These are phyloP conservation scores for Odontamblyopus lacepedii DNA, from an alignment of 2,797 vertebrate genomes.

Conservation along the genomic window DNA sequence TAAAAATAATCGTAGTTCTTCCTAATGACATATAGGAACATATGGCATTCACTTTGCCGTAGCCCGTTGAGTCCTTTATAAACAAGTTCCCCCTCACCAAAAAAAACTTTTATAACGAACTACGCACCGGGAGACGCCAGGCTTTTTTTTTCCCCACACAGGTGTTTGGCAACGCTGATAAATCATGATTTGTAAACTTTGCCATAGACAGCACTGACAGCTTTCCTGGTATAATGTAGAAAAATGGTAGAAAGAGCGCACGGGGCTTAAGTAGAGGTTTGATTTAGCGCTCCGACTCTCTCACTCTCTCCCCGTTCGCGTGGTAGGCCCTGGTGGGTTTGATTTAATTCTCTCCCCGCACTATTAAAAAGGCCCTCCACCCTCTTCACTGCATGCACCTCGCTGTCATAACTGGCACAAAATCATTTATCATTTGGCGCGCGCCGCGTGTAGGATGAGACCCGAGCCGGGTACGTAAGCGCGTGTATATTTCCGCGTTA, in stretches of 20 bases:
- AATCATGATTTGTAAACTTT: slow-evolving; percentile 79
- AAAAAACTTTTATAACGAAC: slow-evolving; percentile 67
- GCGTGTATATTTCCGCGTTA: slow-evolving; percentile 75
- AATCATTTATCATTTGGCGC: slow-evolving; percentile 80
- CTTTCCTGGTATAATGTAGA: slow-evolving; percentile 77
- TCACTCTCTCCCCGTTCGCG: slow-evolving; percentile 67
- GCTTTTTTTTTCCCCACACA: slow-evolving; percentile 64
- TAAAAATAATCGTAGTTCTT: neutral
- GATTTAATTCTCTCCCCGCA: slow-evolving; percentile 79
- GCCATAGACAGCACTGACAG: slow-evolving; percentile 74
- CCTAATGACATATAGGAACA: neutral
- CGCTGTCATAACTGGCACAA: slow-evolving; percentile 83
- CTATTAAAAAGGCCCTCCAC: slow-evolving; percentile 80
- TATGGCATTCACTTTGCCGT: slow-evolving; percentile 10
- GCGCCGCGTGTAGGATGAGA: slow-evolving; percentile 63
- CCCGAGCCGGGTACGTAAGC: slow-evolving; percentile 59
- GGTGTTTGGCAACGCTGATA: slow-evolving; percentile 73
- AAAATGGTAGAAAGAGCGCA: slow-evolving; percentile 70
- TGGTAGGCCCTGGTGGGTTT: slow-evolving; percentile 78
- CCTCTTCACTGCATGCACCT: slow-evolving; percentile 76
- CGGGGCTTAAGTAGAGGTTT: slow-evolving; percentile 71
- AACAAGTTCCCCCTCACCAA: slow-evolving; percentile 29
- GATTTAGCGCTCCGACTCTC: slow-evolving; percentile 76
- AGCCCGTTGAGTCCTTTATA: neutral
- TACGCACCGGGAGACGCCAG: slow-evolving; percentile 58